phyloP scores from a whole-genome alignment of 2,888 invertebrate genomes.

The Drosophila quinaria region DNA sequence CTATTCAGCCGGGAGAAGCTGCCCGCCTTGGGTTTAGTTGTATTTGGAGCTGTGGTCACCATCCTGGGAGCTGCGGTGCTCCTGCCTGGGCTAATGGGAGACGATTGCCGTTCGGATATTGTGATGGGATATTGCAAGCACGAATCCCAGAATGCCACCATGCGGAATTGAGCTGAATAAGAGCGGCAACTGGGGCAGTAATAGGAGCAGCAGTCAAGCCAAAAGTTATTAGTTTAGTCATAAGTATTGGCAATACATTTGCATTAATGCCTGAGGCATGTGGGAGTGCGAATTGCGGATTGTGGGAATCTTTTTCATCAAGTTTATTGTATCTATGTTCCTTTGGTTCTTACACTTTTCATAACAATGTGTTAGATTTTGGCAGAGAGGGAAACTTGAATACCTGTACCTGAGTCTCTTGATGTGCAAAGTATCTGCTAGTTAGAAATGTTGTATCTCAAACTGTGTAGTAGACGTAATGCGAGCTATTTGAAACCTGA shows the following conservation, averaged over 20 bases:
- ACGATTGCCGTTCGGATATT: constrained; percentile 85
- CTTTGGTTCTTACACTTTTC: constrained; percentile 33
- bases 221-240: constrained; percentile 60
- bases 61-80: constrained; percentile 84
- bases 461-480: constrained; percentile 57
- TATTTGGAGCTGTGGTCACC: constrained; percentile 88
- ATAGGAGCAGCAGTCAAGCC: constrained; percentile 34
- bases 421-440: constrained; percentile 55
- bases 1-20: constrained; percentile 89
- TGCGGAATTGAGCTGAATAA: constrained; percentile 41
- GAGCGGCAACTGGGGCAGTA: neutral
- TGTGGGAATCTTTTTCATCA: constrained; percentile 21
- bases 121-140: constrained; percentile 85
- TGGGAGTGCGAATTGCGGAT: constrained; percentile 11
- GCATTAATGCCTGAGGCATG: constrained; percentile 32
- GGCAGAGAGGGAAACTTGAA: constrained; percentile 33
- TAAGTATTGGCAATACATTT: constrained; percentile 55
- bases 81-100: constrained; percentile 84
- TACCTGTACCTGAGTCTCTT: constrained; percentile 76
- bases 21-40: constrained; percentile 89
- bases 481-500: constrained; percentile 64
- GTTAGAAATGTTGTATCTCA: constrained; percentile 41
- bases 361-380: constrained; percentile 14
- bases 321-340: neutral
- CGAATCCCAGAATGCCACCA: constrained; percentile 74